phyloP scores from a whole-genome alignment of 2,113 vertebrate species.

The Madoqua kirkii region DNA sequence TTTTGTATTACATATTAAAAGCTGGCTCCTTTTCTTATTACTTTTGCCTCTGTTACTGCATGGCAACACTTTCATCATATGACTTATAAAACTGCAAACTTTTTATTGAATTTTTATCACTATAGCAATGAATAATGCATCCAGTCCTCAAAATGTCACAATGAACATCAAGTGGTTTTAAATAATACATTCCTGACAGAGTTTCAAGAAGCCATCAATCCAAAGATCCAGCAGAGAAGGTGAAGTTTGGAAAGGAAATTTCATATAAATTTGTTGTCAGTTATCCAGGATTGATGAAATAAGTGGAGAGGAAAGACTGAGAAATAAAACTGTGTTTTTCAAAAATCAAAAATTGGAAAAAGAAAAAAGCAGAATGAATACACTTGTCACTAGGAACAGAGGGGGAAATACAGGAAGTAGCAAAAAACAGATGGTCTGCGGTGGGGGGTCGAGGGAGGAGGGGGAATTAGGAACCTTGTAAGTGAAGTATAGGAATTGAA shows the following conservation, averaged over 20 bases:
- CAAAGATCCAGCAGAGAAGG: background rate
- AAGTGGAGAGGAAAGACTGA: background rate
- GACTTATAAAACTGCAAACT: conserved; percentile 39
- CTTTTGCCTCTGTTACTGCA: conserved; percentile 13
- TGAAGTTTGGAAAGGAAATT: conserved; percentile 38
- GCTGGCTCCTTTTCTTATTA: background rate
- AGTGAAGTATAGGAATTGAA: background rate
- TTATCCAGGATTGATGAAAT: conserved; percentile 36
- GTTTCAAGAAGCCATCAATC: conserved; percentile 11
- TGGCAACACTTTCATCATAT: conserved; percentile 6
- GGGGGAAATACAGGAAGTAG: background rate
- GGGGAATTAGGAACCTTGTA: background rate
- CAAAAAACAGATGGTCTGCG: background rate
- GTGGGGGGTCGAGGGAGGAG: background rate
- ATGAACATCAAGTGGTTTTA: conserved; percentile 51
- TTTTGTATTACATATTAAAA: background rate
- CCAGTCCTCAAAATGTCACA: conserved; percentile 44
- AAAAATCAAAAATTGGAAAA: background rate
- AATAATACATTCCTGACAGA: conserved; percentile 34
- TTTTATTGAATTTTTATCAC: conserved; percentile 59
- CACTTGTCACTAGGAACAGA: background rate
- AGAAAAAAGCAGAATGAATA: background rate
- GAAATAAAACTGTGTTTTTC: background rate
- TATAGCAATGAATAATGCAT: conserved; percentile 59
- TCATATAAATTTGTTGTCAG: background rate